These are phyloP conservation scores for Nylanderia fulva DNA, from an alignment of 1,140 invertebrate genomes.

Conservation along the genomic window DNA sequence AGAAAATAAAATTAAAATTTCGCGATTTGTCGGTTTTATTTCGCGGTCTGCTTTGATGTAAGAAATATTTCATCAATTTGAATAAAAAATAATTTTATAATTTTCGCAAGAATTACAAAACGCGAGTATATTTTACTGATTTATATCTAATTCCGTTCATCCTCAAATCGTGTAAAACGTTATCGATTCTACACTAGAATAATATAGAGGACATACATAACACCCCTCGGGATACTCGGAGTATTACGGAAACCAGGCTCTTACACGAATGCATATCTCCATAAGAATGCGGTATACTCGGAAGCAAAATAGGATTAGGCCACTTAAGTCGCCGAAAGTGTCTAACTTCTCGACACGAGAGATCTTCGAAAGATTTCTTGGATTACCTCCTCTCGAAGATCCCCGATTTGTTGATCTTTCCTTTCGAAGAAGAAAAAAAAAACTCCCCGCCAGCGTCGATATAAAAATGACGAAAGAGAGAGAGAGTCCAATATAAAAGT, in stretches of 20 bases:
- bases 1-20: background rate
- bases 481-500: constrained; percentile 28
- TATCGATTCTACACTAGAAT: background rate
- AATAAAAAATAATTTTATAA: background rate
- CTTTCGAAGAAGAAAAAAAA: background rate
- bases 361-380: background rate
- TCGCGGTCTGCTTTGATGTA: background rate
- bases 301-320: constrained; percentile 16
- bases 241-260: constrained; percentile 10
- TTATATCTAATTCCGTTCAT: background rate
- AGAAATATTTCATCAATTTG: background rate
- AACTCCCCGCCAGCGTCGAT: background rate
- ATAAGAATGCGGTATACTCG: constrained; percentile 37
- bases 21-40: background rate
- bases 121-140: background rate
- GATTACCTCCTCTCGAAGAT: background rate
- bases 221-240: background rate
- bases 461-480: background rate
- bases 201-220: constrained; percentile 1
- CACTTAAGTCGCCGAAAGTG: constrained; percentile 3
- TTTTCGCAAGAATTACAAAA: background rate
- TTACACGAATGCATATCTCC: constrained; percentile 21
- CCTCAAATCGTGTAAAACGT: background rate
- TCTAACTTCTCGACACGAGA: background rate
- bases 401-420: background rate